Conservation (phyloP, 1,140 invertebrate species). For the Kradibia gibbosae region DNA sequence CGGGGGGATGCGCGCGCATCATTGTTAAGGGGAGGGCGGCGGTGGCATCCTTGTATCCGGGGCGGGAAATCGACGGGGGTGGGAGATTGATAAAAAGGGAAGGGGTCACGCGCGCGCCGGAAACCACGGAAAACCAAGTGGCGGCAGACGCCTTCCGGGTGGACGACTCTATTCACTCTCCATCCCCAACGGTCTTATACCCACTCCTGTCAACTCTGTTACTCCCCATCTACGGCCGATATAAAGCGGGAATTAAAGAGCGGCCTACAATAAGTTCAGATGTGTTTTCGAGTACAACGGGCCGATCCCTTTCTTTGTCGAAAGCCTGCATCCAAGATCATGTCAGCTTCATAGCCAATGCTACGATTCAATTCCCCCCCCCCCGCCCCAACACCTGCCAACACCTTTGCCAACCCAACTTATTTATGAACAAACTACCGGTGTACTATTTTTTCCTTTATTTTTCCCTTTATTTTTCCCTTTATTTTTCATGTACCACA, state of each 20-base stretch:
- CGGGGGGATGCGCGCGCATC: slow-evolving; percentile 23
- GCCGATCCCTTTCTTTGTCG: slow-evolving; percentile 31
- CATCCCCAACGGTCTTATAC: too few relatives aligned
- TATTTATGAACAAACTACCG: too few relatives aligned
- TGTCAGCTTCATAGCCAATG: background rate
- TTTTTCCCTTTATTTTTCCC: background rate
- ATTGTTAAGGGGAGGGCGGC: background rate
- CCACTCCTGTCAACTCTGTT: too few relatives aligned
- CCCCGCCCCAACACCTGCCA: too few relatives aligned
- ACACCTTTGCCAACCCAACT: too few relatives aligned
- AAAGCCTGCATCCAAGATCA: background rate
- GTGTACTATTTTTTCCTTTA: too few relatives aligned
- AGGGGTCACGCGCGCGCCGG: background rate
- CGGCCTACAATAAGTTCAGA: background rate
- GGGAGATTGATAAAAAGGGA: too few relatives aligned
- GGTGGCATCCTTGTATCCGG: background rate
- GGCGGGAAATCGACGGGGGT: background rate
- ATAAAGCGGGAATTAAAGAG: background rate
- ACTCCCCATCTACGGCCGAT: too few relatives aligned
- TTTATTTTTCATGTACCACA: background rate
- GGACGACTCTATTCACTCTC: too few relatives aligned
- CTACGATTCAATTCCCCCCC: too few relatives aligned
- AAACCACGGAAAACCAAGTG: slow-evolving; percentile 19
- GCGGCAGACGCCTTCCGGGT: slow-evolving; percentile 3
- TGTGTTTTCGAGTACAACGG: slow-evolving; percentile 24